Percentiles rank a stretch among this genome's conserved stretches.
phyloP scores from a whole-genome alignment of 1,140 invertebrate genomes.

The Zaprionus kolodkinae region DNA sequence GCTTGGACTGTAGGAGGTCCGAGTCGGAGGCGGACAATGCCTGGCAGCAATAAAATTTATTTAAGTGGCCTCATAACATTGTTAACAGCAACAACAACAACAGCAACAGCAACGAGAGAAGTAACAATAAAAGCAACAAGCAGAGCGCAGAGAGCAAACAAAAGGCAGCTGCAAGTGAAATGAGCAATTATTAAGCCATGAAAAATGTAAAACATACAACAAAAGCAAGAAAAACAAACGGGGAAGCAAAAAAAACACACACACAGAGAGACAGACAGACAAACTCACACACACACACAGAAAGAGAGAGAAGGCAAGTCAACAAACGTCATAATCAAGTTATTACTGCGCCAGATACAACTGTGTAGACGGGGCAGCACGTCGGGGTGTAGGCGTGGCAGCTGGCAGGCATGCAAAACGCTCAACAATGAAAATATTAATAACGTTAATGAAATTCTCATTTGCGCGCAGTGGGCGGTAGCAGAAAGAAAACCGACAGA shows the following conservation, averaged over 20 bases:
- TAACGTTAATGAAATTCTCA: conserved; percentile 77
- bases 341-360: conserved; percentile 49
- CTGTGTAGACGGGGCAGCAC: background rate
- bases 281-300: conserved; percentile 11
- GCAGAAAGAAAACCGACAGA: conserved; percentile 27
- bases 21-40: conserved; percentile 33
- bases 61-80: conserved; percentile 75
- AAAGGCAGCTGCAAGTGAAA: conserved; percentile 71
- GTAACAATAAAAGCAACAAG: conserved; percentile 19
- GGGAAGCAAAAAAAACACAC: conserved; percentile 7
- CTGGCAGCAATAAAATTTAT: conserved; percentile 73
- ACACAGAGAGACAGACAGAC: conserved; percentile 15
- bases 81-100: conserved; percentile 61
- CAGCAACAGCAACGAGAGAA: background rate
- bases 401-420: conserved; percentile 52
- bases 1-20: background rate
- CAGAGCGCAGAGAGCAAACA: conserved; percentile 46
- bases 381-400: background rate
- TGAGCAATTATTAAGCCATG: conserved; percentile 76
- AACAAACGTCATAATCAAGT: conserved; percentile 70
- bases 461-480: conserved; percentile 31
- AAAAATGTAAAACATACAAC: conserved; percentile 62
- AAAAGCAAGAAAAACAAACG: conserved; percentile 23
- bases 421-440: conserved; percentile 74
- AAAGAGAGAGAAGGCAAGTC: conserved; percentile 24